Conservation (phyloP, 1,140 invertebrate genomes). For the Drosophila pallidifrons region DNA sequence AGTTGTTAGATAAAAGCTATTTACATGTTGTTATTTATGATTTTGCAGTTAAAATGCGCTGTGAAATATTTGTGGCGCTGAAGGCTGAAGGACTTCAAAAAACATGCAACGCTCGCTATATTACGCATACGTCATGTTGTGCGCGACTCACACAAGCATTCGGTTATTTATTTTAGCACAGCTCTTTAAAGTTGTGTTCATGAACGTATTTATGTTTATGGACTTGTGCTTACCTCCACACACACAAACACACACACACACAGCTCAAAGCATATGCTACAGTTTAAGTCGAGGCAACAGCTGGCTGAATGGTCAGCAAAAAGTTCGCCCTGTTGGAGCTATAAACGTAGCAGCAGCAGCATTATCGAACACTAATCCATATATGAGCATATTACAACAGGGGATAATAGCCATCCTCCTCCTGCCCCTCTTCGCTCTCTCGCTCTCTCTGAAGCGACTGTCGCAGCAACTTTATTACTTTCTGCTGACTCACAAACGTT, state of each 20-base stretch:
- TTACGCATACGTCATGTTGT: constrained; percentile 59
- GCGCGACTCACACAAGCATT: constrained; percentile 18
- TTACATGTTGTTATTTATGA: constrained; percentile 84
- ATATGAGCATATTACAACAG: constrained; percentile 62
- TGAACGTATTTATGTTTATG: constrained; percentile 37
- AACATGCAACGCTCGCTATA: constrained; percentile 31
- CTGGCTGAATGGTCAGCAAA: constrained; percentile 45
- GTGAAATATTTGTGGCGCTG: constrained; percentile 65
- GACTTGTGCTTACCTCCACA: constrained; percentile 26
- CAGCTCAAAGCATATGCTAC: constrained; percentile 33
- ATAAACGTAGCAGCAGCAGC: constrained; percentile 23
- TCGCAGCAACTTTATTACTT: constrained; percentile 72
- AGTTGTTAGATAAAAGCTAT: constrained; percentile 83
- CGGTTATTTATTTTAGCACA: constrained; percentile 22
- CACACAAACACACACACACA: no score
- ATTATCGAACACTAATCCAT: constrained; percentile 79
- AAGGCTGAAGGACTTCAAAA: constrained; percentile 31
- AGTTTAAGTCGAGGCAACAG: constrained; percentile 49
- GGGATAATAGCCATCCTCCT: constrained; percentile 48
- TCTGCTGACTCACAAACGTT: constrained; percentile 67
- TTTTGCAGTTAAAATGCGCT: constrained; percentile 81
- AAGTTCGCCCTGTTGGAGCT: constrained; percentile 3
- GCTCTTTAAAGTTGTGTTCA: constrained; percentile 41
- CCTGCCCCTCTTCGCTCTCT: background rate
- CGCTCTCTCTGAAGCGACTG: background rate